Evolutionary conservation across 2,113 vertebrate species (phyloP).

Genomic region (Strigops habroptila): DNA sequence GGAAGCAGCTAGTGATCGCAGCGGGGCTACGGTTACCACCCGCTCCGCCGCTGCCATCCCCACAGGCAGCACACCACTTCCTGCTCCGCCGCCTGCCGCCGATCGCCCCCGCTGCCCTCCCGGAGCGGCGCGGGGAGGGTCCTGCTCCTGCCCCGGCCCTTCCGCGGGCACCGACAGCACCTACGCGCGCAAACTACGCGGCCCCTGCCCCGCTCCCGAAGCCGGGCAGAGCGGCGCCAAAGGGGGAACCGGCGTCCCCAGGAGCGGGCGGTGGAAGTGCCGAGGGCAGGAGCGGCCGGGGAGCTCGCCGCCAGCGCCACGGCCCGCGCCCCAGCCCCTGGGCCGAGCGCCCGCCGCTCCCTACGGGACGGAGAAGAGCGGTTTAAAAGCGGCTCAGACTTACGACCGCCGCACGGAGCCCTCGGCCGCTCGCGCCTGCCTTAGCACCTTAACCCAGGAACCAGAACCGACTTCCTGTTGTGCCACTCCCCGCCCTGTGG

Average conservation of each 20-base stretch:
- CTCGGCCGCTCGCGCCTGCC: background rate
- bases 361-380: background rate
- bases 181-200: background rate
- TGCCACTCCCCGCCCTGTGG: slow-evolving; percentile 20
- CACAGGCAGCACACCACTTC: background rate
- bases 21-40: fast-evolving
- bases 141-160: background rate
- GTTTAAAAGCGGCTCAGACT: background rate
- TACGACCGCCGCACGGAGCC: background rate
- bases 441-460: slow-evolving; percentile 48
- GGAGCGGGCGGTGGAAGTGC: background rate
- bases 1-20: fast-evolving
- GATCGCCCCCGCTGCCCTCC: background rate
- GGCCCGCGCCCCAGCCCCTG: background rate
- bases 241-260: background rate
- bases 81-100: background rate
- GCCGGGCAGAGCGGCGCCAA: background rate
- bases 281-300: background rate
- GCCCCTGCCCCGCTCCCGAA: background rate
- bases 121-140: background rate
- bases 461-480: slow-evolving; percentile 52
- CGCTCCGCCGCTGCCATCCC: background rate
- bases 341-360: background rate
- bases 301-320: background rate
- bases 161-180: background rate